Conservation (phyloP, 2,113 vertebrate species). For the Rhynchopsitta pachyrhyncha region DNA sequence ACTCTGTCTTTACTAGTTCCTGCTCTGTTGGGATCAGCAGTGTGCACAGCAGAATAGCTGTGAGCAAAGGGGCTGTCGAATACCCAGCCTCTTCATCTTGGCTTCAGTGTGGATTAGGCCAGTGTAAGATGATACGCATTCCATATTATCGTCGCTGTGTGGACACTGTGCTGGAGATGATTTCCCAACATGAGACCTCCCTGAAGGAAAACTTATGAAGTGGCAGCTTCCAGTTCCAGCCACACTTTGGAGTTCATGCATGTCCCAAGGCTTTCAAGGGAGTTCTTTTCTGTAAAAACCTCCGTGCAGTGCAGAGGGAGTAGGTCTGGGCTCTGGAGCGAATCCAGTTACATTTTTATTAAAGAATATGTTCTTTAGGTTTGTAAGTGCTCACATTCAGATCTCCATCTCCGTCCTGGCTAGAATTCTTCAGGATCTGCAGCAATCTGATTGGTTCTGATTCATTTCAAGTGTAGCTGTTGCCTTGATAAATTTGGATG, state of each 20-base stretch:
- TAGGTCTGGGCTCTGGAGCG: not conserved
- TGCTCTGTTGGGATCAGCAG: not conserved
- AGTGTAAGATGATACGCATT: not conserved
- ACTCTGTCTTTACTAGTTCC: not conserved
- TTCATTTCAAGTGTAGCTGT: not conserved
- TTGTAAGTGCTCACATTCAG: not conserved
- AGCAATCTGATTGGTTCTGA: not conserved
- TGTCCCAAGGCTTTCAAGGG: not conserved
- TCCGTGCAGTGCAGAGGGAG: not conserved
- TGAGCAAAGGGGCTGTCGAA: not conserved
- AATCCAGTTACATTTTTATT: not conserved
- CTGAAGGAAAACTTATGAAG: not conserved
- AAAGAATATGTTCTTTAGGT: not conserved
- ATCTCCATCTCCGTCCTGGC: not conserved
- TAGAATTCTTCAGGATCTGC: not conserved
- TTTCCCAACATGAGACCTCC: not conserved
- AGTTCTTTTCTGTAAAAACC: not conserved
- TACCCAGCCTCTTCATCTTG: not conserved
- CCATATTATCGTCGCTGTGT: not conserved
- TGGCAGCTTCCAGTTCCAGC: not conserved
- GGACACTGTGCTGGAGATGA: not conserved
- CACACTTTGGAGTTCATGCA: accelerated
- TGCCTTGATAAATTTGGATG: not conserved
- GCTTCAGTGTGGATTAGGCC: not conserved
- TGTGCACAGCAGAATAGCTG: not conserved